Base-by-base conservation (phyloP, 2,888 invertebrate species). In the Odontocolon sp. region DNA sequence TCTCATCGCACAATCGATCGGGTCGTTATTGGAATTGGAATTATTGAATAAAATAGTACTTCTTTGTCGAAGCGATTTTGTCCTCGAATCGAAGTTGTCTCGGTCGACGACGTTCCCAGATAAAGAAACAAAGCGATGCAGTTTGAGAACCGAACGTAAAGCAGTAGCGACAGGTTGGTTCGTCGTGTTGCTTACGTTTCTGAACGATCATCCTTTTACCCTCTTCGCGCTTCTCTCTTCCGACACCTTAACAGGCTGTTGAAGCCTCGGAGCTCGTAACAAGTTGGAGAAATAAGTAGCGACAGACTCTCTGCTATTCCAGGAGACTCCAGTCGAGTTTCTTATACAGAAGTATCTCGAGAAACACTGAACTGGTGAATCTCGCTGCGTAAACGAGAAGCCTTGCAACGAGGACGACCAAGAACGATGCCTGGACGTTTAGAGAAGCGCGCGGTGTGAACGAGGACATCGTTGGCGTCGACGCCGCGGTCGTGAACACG, bases 181-280 rank as follows among this genome's bases (percentile, higher is more conserved):
- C 47, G 23, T 2, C 1, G 50, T 11, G 23, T 23, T 50, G n/a
- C 47, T 23, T 2, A 23, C n/a, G 9, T 21, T 21, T 21, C 21
- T 23, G 18, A n/a, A 21, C 23, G 3, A 40, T n/a, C 40, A 6
- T 40, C 40, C 40, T 50, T 26, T 50, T 11, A 3, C 6, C 4
- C n/a, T 11, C 8, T 26, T 11, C 5, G 11, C 26, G 4, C 26
- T 23, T 26, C 4, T 26, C 11, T 50, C 80, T 78, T 28, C 50
- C 75, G 63, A 57, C 50, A 77, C 63, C 45, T 50, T 74, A 70
- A 70, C 75, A 75, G 75, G 78, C 78, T 77, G 81, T 82, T 77
- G 79, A 80, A 80, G 78, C 11, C n/a, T 18, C 28, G 54, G 0
- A 21, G 40, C 11, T 14, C 40, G 40, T 40, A 40, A 40, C 14